These are phyloP conservation scores for Thrips palmi DNA, from an alignment of 1,140 invertebrate species.

Conservation along the genomic window DNA sequence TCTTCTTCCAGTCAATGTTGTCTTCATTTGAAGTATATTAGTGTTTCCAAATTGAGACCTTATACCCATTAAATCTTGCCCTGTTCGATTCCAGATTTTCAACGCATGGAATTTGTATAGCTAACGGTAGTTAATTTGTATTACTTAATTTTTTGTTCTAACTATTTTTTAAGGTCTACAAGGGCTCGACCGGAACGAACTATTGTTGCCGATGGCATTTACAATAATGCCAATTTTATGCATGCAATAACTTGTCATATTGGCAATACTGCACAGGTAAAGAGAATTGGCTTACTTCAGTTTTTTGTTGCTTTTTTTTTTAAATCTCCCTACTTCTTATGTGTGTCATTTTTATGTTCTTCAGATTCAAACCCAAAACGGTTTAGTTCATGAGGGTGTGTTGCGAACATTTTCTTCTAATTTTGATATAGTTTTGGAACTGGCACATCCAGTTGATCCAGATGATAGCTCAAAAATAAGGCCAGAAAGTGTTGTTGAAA, in stretches of 20 bases:
- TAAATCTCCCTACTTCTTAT: neutral
- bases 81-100: slow-evolving; percentile 1
- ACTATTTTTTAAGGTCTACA: too few relatives aligned
- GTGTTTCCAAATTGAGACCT: too few relatives aligned
- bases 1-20: too few relatives aligned
- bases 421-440: slow-evolving; percentile 67
- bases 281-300: neutral
- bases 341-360: slow-evolving; percentile 11
- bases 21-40: too few relatives aligned
- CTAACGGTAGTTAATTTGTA: slow-evolving; percentile 6
- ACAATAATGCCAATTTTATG: slow-evolving; percentile 73
- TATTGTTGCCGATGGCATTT: slow-evolving; percentile 58
- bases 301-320: neutral
- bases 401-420: slow-evolving; percentile 70
- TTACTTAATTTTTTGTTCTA: slow-evolving; percentile 16
- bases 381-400: slow-evolving; percentile 65
- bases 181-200: slow-evolving; percentile 30
- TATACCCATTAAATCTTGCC: too few relatives aligned
- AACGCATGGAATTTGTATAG: neutral
- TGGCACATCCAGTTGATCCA: slow-evolving; percentile 60
- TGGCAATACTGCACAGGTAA: slow-evolving; percentile 55
- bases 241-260: slow-evolving; percentile 65
- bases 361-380: slow-evolving; percentile 56
- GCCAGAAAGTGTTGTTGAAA: slow-evolving; percentile 54
- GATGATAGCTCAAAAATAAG: slow-evolving; percentile 33